Conservation (phyloP, 2,888 invertebrate species). For the Apamea sordens region DNA sequence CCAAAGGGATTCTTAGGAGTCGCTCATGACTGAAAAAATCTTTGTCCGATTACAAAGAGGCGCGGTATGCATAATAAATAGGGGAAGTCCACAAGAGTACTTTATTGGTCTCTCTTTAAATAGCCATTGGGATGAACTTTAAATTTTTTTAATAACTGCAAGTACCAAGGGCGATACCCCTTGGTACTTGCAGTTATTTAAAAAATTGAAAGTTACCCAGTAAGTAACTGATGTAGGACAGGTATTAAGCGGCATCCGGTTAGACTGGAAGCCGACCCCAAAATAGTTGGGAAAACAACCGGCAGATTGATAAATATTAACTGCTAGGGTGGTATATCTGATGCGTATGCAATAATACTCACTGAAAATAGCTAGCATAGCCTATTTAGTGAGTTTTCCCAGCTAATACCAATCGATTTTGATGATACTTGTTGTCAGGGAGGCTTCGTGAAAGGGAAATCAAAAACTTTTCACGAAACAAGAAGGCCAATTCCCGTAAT, state of each 20-base stretch:
- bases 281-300: background rate
- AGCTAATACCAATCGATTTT: background rate
- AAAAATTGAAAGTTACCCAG: too few relatives aligned
- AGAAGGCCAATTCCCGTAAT: background rate
- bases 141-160: background rate
- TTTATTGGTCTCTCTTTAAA: conserved; percentile 54
- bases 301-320: conserved; percentile 1
- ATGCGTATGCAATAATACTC: background rate
- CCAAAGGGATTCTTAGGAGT: conserved; percentile 71
- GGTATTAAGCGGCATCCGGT: background rate
- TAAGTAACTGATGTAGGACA: background rate
- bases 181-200: too few relatives aligned
- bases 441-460: background rate
- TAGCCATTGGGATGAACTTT: conserved; percentile 40
- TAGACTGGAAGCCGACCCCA: background rate
- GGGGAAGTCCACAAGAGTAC: conserved; percentile 33
- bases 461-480: background rate
- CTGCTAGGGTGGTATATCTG: too few relatives aligned
- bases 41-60: conserved; percentile 70
- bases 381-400: background rate
- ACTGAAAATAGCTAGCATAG: background rate
- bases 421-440: background rate
- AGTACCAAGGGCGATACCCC: background rate
- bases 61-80: conserved; percentile 72
- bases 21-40: conserved; percentile 70